Conservation (phyloP, 2,113 vertebrate genomes). For the Gobio gobio region DNA sequence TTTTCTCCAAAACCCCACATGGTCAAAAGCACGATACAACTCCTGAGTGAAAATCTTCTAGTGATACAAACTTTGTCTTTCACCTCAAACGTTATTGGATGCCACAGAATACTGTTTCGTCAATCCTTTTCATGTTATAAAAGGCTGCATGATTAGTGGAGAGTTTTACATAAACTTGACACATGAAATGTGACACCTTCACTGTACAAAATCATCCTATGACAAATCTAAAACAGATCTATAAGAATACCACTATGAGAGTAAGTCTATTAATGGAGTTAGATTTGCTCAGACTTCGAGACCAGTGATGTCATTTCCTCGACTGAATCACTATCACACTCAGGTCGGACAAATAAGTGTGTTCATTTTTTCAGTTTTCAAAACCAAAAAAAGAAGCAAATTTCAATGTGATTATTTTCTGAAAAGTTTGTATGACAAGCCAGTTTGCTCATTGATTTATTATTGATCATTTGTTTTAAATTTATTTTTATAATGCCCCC, state of each 20-base stretch:
- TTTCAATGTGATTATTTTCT: neutral
- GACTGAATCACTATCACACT: neutral
- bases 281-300: neutral
- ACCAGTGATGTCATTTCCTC: conserved; percentile 8
- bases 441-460: neutral
- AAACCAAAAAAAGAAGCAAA: neutral
- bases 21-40: neutral
- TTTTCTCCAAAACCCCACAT: neutral
- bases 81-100: neutral
- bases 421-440: neutral
- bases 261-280: neutral
- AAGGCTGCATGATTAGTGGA: neutral
- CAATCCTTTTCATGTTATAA: neutral
- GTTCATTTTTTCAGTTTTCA: neutral
- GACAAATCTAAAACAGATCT: neutral
- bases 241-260: neutral
- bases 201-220: neutral
- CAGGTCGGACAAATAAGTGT: conserved; percentile 10
- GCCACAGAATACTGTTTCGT: neutral
- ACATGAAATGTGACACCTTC: neutral
- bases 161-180: neutral
- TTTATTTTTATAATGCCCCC: neutral
- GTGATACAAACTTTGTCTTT: neutral
- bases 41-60: neutral
- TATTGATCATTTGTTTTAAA: neutral